Evolutionary conservation across 2,113 vertebrate genomes (phyloP).

Genomic region (Eulacestoma nigropectus): DNA sequence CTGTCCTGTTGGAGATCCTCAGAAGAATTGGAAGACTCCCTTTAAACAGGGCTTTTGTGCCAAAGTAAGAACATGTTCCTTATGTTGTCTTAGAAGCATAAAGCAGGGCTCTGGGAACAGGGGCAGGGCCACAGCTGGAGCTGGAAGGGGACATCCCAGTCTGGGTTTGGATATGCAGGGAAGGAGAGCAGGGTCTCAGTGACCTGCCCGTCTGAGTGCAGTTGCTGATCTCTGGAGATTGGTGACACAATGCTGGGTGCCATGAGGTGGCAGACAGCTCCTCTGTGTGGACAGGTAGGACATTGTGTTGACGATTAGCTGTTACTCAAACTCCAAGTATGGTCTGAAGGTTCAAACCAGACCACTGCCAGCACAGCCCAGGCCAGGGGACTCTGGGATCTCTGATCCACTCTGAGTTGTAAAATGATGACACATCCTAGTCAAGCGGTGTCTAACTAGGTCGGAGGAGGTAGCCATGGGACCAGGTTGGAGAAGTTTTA

Average conservation of each 20-base stretch:
- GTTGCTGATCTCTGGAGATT: neutral
- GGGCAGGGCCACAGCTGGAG: neutral
- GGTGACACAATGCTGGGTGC: neutral
- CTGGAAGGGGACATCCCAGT: neutral
- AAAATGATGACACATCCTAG: neutral
- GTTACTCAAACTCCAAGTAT: neutral
- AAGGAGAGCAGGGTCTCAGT: neutral
- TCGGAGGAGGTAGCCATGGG: neutral
- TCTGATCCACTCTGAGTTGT: neutral
- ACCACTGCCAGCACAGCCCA: neutral
- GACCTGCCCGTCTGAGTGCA: neutral
- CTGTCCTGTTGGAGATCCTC: neutral
- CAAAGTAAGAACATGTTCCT: neutral
- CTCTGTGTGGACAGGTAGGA: neutral
- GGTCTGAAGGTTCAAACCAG: neutral
- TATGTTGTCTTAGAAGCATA: neutral
- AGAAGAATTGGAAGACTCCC: neutral
- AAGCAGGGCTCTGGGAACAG: neutral
- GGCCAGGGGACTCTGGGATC: neutral
- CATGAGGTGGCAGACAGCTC: neutral
- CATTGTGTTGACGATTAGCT: fast-evolving
- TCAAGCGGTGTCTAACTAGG: neutral
- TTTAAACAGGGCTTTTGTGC: neutral
- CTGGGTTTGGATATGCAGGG: neutral
- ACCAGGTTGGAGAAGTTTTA: neutral